Base-by-base conservation (phyloP, 2,797 vertebrate genomes). In the Triplophysa yarkandensis region DNA sequence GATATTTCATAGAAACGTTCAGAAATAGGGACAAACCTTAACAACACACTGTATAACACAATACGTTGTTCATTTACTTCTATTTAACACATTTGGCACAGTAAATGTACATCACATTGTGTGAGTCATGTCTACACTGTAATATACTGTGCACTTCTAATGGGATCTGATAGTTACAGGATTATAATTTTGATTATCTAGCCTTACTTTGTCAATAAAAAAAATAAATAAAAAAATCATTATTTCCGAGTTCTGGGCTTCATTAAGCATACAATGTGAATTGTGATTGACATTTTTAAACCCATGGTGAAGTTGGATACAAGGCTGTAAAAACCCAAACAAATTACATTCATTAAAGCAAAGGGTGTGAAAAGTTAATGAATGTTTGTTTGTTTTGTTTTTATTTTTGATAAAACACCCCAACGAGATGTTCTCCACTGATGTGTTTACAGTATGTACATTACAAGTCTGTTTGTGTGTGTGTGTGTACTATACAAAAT, bases 31-130 rank as follows among this genome's bases (percentile, higher is more conserved):
- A 79, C 61, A 79, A 52, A 50, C 66, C 64, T 78, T 72, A 75
- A 77, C 77, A 71, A 76, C 63, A 76, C 75, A 68, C 61, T 46
- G 50, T 21, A 82, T 61, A 16, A 83, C 66, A 68, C 17, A 68
- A 65, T 73, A 68, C 23, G 30, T 68, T 68, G 48, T 82, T 39
- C 39, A 55, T 63, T 32, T 44, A 76, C 21, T 52, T 28, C 62
- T 50, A 80, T 72, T 76, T 19, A 52, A 76, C 25, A 80, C 55
- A 68, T 52, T 68, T 21, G 32, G 65, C 50, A 68, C 73, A 68
- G 46, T 61, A 74, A 71, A 77, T 60, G 72, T 61, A 77, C 73
- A 41, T 64, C 72, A 75, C 72, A 68, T 34, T 25, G 48, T 63
- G 10, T 14, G 48, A 75, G 64, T 61, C 62, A 39, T 64, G 60